Evolutionary conservation across 2,797 vertebrate species (phyloP), one percentile per base, ranked within the genome.

Genomic region (Miichthys miiuy): DNA sequence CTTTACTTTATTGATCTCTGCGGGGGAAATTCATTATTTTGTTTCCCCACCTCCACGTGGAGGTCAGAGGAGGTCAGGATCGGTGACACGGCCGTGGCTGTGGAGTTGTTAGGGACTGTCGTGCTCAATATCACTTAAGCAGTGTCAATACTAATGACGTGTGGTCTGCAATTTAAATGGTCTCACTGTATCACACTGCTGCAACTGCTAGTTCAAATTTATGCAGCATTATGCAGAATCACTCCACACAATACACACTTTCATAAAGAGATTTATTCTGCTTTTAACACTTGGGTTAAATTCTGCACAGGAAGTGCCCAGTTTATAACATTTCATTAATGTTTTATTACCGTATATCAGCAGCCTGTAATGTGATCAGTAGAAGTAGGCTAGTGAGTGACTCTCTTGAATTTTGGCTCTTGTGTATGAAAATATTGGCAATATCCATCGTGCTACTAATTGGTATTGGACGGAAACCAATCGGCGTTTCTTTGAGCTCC

Each of bases 61-160:
- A 88, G 85, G 66, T 88, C 78, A 86, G 25, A 87, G 81, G 25
- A 87, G 81, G 82, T 87, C 79, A 79, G 63, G 65, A 8, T 81
- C 60, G 55, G 76, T 18, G 63, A 60, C 76, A 78, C 50, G 60
- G n/a, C 41, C 23, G 46, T 18, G 57, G 38, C 74, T 54, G 16
- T 66, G 11, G 63, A 65, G 73, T 76, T 52, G 74, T 76, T 68
- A 79, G 60, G 12, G n/a, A 61, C 81, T 12, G 55, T 55, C 73
- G 1, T 47, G 47, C 48, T 90, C 79, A 72, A 77, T 85, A 77
- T 72, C 77, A 71, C 69, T 84, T 83, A 80, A 77, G 63, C 61
- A 16, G 67, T 50, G 62, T 79, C 21, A 1, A 42, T 74, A 9
- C 10, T 69, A 66, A 57, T 44, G 5, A 44, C 42, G 13, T 56